phyloP scores from a whole-genome alignment of 2,797 vertebrate genomes.

The Sebastes minor region DNA sequence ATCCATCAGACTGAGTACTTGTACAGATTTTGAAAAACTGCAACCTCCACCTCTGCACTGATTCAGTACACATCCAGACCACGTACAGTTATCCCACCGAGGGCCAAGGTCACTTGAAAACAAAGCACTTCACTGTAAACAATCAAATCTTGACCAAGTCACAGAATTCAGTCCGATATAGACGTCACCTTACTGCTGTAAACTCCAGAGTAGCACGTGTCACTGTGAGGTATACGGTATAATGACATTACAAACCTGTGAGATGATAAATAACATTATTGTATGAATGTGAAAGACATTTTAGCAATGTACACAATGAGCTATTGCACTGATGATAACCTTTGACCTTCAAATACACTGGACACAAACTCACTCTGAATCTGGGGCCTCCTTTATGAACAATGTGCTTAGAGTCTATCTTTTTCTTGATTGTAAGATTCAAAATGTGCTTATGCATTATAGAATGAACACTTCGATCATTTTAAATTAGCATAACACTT shows the following conservation, averaged over 20 bases:
- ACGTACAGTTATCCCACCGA: slow-evolving; percentile 43
- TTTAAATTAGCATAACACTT: slow-evolving; percentile 17
- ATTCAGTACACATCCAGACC: slow-evolving; percentile 29
- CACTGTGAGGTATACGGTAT: slow-evolving; percentile 66
- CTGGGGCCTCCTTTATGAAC: slow-evolving; percentile 27
- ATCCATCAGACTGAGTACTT: background rate
- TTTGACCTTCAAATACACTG: slow-evolving; percentile 34
- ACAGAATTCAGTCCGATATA: slow-evolving; percentile 32
- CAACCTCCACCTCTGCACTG: slow-evolving; percentile 22
- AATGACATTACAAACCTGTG: slow-evolving; percentile 46
- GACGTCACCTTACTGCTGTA: slow-evolving; percentile 30
- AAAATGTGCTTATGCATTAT: slow-evolving; percentile 45
- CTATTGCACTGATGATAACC: slow-evolving; percentile 61
- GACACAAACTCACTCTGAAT: slow-evolving; percentile 31
- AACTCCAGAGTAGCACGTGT: slow-evolving; percentile 46
- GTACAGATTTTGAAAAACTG: background rate
- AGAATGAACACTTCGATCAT: slow-evolving; percentile 34
- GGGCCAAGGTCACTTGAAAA: slow-evolving; percentile 75
- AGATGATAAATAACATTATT: slow-evolving; percentile 43
- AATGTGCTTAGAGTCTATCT: slow-evolving; percentile 44
- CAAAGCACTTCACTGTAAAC: slow-evolving; percentile 68
- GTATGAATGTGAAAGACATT: slow-evolving; percentile 33
- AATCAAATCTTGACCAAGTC: slow-evolving; percentile 47
- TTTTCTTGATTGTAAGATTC: slow-evolving; percentile 48
- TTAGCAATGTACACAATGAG: slow-evolving; percentile 45